phyloP scores from a whole-genome alignment of 2,113 vertebrate genomes.

The Catharus minimus region DNA sequence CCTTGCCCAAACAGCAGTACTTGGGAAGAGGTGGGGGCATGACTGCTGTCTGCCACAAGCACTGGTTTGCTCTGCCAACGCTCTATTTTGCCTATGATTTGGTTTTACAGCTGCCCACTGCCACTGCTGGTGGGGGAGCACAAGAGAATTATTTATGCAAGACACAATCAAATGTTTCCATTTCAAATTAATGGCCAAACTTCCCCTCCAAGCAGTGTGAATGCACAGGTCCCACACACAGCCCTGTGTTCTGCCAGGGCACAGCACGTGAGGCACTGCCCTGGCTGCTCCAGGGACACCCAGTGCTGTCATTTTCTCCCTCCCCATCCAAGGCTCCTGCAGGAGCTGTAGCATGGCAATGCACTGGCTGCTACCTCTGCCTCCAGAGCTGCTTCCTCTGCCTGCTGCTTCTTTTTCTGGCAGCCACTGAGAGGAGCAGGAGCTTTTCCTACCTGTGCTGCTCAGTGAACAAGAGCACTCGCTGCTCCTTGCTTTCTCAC shows the following conservation, averaged over 20 bases:
- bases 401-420: neutral
- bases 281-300: neutral
- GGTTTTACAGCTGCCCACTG: neutral
- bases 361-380: rapidly evolving
- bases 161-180: neutral
- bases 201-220: neutral
- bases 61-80: neutral
- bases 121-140: rapidly evolving
- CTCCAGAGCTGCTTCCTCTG: no score
- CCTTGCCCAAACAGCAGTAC: neutral
- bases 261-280: rapidly evolving
- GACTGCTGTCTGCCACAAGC: no score
- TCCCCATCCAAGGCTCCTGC: neutral
- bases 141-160: neutral
- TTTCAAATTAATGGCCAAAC: neutral
- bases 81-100: rapidly evolving
- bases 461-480: neutral
- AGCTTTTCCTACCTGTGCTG: neutral
- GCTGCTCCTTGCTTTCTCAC: neutral
- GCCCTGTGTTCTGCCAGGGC: rapidly evolving
- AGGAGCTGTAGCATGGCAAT: rapidly evolving
- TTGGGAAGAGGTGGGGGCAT: neutral
- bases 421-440: neutral
- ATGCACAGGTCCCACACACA: rapidly evolving
- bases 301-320: rapidly evolving